phyloP scores from a whole-genome alignment of 1,140 invertebrate species.

The Magallana angulata region DNA sequence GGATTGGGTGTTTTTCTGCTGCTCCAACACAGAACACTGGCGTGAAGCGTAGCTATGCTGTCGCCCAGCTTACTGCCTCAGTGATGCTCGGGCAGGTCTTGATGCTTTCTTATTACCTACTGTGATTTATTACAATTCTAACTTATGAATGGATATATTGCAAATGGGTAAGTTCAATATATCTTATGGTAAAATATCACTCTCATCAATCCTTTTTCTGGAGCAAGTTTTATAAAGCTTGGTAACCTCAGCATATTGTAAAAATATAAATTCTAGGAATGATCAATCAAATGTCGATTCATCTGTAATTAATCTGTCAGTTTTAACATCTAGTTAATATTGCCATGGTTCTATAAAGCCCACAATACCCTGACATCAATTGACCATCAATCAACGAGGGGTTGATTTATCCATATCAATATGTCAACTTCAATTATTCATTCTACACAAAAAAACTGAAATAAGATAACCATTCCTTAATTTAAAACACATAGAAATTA shows the following conservation, averaged over 20 bases:
- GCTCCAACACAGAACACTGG: not conserved
- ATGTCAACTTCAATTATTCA: too few relatives aligned
- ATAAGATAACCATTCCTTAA: too few relatives aligned
- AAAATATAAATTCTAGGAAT: too few relatives aligned
- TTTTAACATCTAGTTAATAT: too few relatives aligned
- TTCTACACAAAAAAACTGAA: too few relatives aligned
- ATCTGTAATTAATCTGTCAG: too few relatives aligned
- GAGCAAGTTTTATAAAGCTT: not conserved
- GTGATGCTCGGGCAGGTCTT: not conserved
- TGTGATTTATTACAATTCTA: not conserved
- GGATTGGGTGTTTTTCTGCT: not conserved
- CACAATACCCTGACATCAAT: too few relatives aligned
- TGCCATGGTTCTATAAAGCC: too few relatives aligned
- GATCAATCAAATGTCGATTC: too few relatives aligned
- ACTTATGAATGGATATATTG: constrained; percentile 24
- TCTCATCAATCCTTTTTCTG: not conserved
- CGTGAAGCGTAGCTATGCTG: not conserved
- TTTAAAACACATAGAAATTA: too few relatives aligned
- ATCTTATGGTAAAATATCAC: not conserved
- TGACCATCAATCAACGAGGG: too few relatives aligned
- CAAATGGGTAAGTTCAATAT: constrained; percentile 21
- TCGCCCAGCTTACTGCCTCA: not conserved
- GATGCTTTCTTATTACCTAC: not conserved
- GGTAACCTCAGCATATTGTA: not conserved
- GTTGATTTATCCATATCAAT: too few relatives aligned